Base-by-base conservation (phyloP, 1,140 invertebrate species). In the Heliconius hewitsoni region DNA sequence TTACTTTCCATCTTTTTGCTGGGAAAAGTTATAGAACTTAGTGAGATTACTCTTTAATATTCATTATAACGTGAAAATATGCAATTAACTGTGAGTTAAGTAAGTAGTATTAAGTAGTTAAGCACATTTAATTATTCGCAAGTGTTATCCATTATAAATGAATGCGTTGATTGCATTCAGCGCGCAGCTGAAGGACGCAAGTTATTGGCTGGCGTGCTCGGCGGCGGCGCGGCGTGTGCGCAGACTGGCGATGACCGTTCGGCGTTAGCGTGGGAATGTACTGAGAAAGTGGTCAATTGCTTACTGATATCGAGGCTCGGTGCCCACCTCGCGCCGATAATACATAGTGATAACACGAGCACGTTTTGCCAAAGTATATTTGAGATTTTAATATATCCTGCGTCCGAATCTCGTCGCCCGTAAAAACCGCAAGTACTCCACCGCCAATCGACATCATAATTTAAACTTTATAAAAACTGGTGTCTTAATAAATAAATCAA, bases 401-500 rank as follows among this genome's bases (percentile, higher is more conserved):
- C 76, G 74, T 46, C 34, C 70, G 70, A 78, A 60, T 16, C 34
- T 42, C 46, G 76, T 76, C 80, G 70, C 77, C 80, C 37, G 84
- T 84, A 89, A 89, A 90, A 89, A 89, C 70, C 55, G 76, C 70
- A 71, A 76, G 46, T 72, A 81, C 80, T 83, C 76, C 74, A 78
- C 78, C 73, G 78, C 83, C 82, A 84, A 80, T 75, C 87, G 82
- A 93, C 90, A 92, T 92, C 90, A 92, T 93, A 92, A 93, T 92
- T 92, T 93, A 91, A 91, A 55, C 84, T 76, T 78, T 75, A 83
- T 85, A 92, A 93, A 92, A 92, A 89, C 84, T 87, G 81, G 83
- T 81, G 87, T 90, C 86, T 88, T 86, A 90, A 91, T 91, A 92
- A 91, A 92, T 91, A 92, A 91, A 91, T 91, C 88, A 89, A 84